These are phyloP conservation scores for Amaurobius ferox DNA, from an alignment of 2,888 invertebrate genomes.

Conservation along the genomic window DNA sequence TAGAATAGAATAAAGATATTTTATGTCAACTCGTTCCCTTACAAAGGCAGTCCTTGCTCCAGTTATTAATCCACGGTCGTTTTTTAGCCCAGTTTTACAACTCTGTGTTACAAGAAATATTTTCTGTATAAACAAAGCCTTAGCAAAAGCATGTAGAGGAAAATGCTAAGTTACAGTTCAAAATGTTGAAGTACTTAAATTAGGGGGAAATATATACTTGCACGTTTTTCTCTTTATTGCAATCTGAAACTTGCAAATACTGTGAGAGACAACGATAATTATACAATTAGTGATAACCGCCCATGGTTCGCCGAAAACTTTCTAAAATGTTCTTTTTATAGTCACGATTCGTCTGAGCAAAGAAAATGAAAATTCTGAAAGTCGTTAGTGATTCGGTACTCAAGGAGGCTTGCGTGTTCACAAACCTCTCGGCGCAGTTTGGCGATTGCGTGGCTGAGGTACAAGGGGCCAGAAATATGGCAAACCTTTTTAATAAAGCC, in stretches of 20 bases:
- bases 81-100: too few species aligned
- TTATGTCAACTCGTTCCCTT: too few species aligned
- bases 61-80: too few species aligned
- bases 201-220: not conserved
- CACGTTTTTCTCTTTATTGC: not conserved
- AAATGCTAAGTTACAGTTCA: not conserved
- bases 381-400: not conserved
- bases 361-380: not conserved
- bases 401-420: not conserved
- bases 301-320: not conserved
- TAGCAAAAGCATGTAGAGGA: too few species aligned
- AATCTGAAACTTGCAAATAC: not conserved
- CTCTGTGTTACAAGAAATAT: too few species aligned
- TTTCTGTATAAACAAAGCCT: too few species aligned
- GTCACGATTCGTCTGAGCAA: not conserved
- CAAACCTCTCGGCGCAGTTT: conserved; percentile 2
- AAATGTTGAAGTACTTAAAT: not conserved
- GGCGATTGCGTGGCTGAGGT: conserved; percentile 40
- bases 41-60: too few species aligned
- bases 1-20: too few species aligned
- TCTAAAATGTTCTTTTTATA: not conserved
- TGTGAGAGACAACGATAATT: not conserved
- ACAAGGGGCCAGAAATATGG: conserved; percentile 20
- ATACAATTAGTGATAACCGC: not conserved
- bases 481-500: conserved; percentile 60